Evolutionary conservation across 2,797 vertebrate species (phyloP).

Genomic region (Dallia pectoralis): DNA sequence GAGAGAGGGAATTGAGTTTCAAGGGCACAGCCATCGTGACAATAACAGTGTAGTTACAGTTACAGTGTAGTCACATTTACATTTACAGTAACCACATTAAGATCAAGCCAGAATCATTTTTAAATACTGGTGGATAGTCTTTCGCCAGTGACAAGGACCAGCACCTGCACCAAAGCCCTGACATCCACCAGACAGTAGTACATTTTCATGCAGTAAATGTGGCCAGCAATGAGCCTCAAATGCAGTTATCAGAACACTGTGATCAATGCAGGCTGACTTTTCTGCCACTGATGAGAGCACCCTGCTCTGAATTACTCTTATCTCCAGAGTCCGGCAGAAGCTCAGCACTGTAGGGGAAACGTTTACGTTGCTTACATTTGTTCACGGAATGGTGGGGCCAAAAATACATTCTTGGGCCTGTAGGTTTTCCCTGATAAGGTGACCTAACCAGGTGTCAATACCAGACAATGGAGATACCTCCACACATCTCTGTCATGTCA

Average conservation of each 20-base stretch:
- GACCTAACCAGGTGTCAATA: no score
- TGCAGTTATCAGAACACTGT: conserved; percentile 11
- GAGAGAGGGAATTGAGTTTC: no score
- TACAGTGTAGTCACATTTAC: no score
- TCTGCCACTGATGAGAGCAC: conserved; percentile 13
- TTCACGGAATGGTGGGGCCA: neutral
- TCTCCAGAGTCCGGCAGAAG: conserved; percentile 13
- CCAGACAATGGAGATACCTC: no score
- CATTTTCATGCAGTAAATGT: neutral
- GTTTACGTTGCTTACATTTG: conserved; percentile 26
- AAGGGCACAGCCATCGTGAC: no score
- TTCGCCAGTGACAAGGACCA: neutral
- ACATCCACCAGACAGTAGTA: neutral
- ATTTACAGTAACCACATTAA: neutral
- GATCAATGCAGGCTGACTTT: conserved; percentile 17
- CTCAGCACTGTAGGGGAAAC: conserved; percentile 26
- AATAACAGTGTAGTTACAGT: no score
- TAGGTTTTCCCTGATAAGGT: no score
- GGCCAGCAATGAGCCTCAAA: conserved; percentile 15
- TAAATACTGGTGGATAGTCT: neutral
- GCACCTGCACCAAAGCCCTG: neutral
- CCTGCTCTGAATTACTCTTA: conserved; percentile 31
- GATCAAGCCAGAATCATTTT: neutral
- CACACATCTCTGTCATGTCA: no score
- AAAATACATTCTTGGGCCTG: no score